Evolutionary conservation across 2,113 vertebrate species (phyloP).

Genomic region (Callospermophilus lateralis): DNA sequence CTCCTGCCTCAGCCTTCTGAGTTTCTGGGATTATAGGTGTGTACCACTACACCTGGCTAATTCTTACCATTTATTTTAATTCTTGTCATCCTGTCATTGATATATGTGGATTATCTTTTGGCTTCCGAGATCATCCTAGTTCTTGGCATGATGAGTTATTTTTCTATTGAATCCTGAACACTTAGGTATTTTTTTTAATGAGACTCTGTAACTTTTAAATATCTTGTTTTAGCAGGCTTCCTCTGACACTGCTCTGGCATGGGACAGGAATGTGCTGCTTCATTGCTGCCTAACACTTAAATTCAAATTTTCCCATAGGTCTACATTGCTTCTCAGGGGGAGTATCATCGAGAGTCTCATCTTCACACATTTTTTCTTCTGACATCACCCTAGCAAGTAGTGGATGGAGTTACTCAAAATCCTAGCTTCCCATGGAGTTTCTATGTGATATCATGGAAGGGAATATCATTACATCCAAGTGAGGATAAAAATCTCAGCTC

Average conservation of each 20-base stretch:
- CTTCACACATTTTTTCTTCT: background rate
- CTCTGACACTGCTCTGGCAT: background rate
- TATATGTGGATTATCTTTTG: slow-evolving; percentile 2
- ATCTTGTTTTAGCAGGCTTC: background rate
- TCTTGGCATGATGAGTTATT: background rate
- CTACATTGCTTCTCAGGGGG: background rate
- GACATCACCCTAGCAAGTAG: background rate
- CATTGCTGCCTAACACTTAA: background rate
- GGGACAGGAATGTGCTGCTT: background rate
- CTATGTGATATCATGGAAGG: background rate
- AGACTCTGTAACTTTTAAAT: slow-evolving; percentile 23
- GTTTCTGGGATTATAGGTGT: too few relatives aligned
- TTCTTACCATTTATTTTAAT: too few relatives aligned
- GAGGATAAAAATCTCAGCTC: background rate
- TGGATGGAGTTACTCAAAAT: background rate
- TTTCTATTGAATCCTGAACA: background rate
- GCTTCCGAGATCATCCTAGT: slow-evolving; percentile 1
- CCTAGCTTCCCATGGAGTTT: background rate
- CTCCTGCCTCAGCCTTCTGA: too few relatives aligned
- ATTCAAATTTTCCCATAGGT: background rate
- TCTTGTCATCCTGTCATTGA: background rate
- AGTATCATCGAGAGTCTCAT: background rate
- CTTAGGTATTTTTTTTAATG: background rate
- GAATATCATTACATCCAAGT: background rate
- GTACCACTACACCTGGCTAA: too few relatives aligned